phyloP scores from a whole-genome alignment of 2,888 invertebrate species.

The Drosophila colorata region DNA sequence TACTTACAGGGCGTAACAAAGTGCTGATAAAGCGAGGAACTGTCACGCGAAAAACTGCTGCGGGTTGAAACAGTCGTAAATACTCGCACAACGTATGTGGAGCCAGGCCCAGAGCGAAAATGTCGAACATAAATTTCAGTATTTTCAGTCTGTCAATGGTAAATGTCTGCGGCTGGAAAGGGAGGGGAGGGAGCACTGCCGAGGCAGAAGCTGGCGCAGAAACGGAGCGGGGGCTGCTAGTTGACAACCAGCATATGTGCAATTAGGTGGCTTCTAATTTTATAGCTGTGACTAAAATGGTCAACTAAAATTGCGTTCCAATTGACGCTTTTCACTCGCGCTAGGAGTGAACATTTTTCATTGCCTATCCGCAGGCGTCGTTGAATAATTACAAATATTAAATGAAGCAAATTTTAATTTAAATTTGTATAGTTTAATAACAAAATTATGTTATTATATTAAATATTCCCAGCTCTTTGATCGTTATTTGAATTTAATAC shows the following conservation, averaged over 20 bases:
- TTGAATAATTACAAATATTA: neutral
- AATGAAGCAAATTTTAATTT: neutral
- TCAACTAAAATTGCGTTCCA: constrained; percentile 1
- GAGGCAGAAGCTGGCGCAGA: too few species aligned
- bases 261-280: constrained; percentile 42
- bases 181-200: neutral
- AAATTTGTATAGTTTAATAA: too few species aligned
- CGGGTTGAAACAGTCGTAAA: constrained; percentile 70
- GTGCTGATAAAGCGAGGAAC: constrained; percentile 74
- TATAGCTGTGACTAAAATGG: neutral
- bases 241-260: constrained; percentile 24
- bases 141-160: constrained; percentile 53
- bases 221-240: neutral
- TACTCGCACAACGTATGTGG: constrained; percentile 57
- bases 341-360: neutral
- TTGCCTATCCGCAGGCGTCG: neutral
- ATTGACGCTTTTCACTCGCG: neutral
- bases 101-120: constrained; percentile 22
- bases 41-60: constrained; percentile 66
- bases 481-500: too few species aligned
- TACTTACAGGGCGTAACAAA: constrained; percentile 49
- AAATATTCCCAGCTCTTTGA: too few species aligned
- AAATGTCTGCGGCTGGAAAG: constrained; percentile 30
- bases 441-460: neutral
- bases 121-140: constrained; percentile 54